A percentile compares a stretch with the other conserved stretches of the same genome.
Conservation (phyloP, 2,797 vertebrate genomes). For the Enteromius viviparus region DNA sequence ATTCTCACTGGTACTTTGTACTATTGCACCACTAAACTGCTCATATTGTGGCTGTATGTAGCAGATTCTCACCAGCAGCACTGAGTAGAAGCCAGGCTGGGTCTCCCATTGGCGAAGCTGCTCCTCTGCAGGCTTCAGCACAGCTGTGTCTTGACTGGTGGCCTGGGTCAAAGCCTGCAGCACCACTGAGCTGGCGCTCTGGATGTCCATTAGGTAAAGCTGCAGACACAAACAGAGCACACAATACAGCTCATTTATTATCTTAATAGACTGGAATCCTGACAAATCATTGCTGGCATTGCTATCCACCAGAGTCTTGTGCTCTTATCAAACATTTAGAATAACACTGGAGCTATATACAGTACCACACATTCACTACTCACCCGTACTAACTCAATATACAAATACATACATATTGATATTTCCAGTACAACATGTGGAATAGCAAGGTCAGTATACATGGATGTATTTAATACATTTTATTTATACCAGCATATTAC, state of each 20-base stretch:
- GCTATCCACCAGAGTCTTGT: not conserved
- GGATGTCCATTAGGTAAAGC: slow-evolving; percentile 85
- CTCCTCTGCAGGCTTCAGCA: slow-evolving; percentile 95
- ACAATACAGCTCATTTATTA: slow-evolving; percentile 15
- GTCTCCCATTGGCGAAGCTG: slow-evolving; percentile 96
- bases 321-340: not conserved
- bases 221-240: slow-evolving; percentile 62
- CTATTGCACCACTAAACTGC: not conserved
- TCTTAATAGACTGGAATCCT: not conserved
- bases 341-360: not conserved
- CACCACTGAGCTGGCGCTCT: slow-evolving; percentile 91
- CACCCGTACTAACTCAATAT: not conserved
- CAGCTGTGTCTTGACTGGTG: slow-evolving; percentile 92
- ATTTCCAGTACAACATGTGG: too few relatives aligned
- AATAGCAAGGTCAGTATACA: not conserved
- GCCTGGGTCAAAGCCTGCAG: slow-evolving; percentile 94
- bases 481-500: not conserved
- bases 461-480: not conserved
- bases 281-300: not conserved
- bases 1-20: not conserved
- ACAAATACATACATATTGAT: not conserved
- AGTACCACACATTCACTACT: not conserved
- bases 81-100: slow-evolving; percentile 95
- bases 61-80: slow-evolving; percentile 85
- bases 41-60: not conserved